Evolutionary conservation across 1,140 invertebrate species (phyloP).

Genomic region (Micrasema longulum): DNA sequence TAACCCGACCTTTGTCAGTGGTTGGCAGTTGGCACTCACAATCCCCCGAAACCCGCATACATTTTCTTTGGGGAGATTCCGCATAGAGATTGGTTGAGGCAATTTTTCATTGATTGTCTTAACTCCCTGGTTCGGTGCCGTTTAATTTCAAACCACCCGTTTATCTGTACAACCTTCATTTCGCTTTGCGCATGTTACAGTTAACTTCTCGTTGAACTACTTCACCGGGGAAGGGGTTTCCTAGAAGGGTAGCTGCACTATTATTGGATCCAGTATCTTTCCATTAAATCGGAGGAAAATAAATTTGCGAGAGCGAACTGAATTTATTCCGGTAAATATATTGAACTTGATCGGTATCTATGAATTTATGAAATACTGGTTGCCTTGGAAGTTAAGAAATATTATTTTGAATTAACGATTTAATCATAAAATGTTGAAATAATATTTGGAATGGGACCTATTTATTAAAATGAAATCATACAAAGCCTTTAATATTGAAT

Average conservation of each 20-base stretch:
- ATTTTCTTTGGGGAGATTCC: neutral
- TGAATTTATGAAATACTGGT: conserved; percentile 1
- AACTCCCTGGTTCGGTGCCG: too few relatives aligned
- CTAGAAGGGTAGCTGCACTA: conserved; percentile 6
- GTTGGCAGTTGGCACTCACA: neutral
- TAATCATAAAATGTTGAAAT: too few relatives aligned
- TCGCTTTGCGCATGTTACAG: too few relatives aligned
- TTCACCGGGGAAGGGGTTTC: conserved; percentile 4
- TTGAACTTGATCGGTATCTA: conserved; percentile 1
- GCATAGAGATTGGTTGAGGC: conserved; percentile 10
- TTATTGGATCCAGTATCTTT: neutral
- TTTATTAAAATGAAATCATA: too few relatives aligned
- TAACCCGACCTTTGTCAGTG: conserved; percentile 32
- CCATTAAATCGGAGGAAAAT: neutral
- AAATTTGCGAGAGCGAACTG: neutral
- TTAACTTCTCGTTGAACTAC: too few relatives aligned
- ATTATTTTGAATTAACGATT: too few relatives aligned
- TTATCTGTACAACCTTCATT: too few relatives aligned
- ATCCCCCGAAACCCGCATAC: conserved; percentile 14
- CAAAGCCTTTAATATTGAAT: too few relatives aligned
- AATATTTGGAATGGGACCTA: too few relatives aligned
- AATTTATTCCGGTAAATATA: conserved; percentile 16
- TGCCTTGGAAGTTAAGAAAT: neutral
- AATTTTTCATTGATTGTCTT: conserved; percentile 32
- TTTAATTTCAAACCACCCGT: too few relatives aligned